A percentile compares a stretch with the other conserved stretches of the same genome.
phyloP scores from a whole-genome alignment of 2,797 vertebrate genomes.

The Alosa sapidissima region DNA sequence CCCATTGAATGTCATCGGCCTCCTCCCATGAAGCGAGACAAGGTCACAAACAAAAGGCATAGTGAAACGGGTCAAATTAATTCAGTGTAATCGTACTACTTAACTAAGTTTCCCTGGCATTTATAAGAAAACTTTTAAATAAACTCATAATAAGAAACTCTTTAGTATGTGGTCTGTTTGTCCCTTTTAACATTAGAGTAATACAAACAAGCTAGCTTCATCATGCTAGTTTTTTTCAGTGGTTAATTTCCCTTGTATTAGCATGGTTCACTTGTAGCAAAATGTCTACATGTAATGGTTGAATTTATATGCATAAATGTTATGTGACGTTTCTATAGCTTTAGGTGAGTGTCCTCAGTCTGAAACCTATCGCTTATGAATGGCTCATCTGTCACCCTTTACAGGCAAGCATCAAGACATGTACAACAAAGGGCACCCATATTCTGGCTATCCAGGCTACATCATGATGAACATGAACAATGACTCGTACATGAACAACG shows the following conservation, averaged over 20 bases:
- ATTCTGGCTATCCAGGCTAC: conserved; percentile 92
- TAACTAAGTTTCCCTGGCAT: background rate
- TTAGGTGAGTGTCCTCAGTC: background rate
- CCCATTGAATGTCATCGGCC: conserved; percentile 60
- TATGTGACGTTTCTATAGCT: background rate
- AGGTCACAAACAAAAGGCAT: conserved; percentile 61
- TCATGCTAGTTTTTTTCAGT: background rate
- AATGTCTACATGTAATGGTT: background rate
- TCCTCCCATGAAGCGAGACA: conserved; percentile 53
- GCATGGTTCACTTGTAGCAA: background rate
- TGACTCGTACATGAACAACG: conserved; percentile 97
- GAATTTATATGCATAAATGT: background rate
- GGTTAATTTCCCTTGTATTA: background rate
- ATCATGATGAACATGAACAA: conserved; percentile 99
- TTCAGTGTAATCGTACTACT: conserved; percentile 29
- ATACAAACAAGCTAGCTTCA: background rate
- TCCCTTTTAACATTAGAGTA: background rate
- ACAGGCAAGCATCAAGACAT: conserved; percentile 89
- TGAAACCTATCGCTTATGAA: background rate
- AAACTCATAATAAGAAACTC: background rate
- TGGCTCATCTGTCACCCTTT: conserved; percentile 22
- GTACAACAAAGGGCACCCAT: conserved; percentile 91
- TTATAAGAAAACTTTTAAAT: background rate
- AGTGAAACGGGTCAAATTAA: conserved; percentile 63
- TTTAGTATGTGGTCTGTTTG: background rate